Evolutionary conservation across 1,140 invertebrate species (phyloP), one percentile per base, ranked within the genome.

Genomic region (Ips typographus): DNA sequence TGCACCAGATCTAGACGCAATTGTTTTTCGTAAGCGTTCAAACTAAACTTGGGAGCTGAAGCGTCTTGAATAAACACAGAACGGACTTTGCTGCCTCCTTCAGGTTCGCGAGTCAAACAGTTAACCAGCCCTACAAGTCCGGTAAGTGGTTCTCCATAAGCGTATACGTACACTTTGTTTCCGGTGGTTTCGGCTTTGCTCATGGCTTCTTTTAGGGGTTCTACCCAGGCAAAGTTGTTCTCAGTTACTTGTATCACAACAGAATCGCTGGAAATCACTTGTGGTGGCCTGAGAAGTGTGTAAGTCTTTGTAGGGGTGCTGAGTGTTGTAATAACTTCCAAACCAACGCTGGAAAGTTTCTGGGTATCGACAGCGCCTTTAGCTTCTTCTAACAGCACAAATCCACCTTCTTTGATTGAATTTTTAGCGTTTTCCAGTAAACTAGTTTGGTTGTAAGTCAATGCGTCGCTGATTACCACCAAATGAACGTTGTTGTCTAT

Each of bases 111-210:
- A 74, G 90, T 89, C 49, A 98, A 83, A 79, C 96, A 98, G 73
- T 94, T 96, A 62, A 91, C 88, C 71, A 98, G 81, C 53, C 96
- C 96, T 56, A 97, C 81, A 39, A 95, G 84, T 62, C 96, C 95
- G 78, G 84, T 90, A 36, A 78, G 78, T 71, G 89, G 85, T 76
- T 91, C 87, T 0, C 84, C 84, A 77, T 90, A 85, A 57, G 84
- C 85, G n/a, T 91, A 86, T 4, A 94, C 78, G 76, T 94, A 87
- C 43, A 95, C 83, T 72, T 88, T 87, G 65, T 85, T 80, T 39
- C 80, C 79, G 73, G 85, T 84, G 58, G 74, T 80, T 71, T 88
- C 86, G 0, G 85, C 82, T 62, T 85, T 83, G 65, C 85, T 86
- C 77, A 92, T 70, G 0, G 88, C 86, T 1, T 85, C 83, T 78